Conservation (phyloP, 2,797 vertebrate species). For the Leptodactylus fallax region DNA sequence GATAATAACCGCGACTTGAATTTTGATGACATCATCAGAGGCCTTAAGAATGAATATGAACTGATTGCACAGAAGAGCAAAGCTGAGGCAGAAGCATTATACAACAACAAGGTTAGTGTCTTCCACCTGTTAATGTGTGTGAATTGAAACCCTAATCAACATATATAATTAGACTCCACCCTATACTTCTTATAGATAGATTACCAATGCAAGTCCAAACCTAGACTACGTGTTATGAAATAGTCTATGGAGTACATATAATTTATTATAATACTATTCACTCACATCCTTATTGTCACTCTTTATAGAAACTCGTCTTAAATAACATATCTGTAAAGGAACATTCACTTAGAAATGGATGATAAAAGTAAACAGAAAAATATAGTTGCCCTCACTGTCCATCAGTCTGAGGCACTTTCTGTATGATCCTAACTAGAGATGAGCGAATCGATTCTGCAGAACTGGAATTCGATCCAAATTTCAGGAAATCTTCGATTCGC, state of each 20-base stretch:
- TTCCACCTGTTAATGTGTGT: neutral
- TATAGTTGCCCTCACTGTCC: too few species aligned
- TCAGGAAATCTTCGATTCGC: too few species aligned
- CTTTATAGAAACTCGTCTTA: neutral
- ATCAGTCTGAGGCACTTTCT: too few species aligned
- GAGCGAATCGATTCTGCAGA: too few species aligned
- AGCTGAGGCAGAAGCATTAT: slow-evolving; percentile 26
- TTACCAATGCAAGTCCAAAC: slow-evolving; percentile 42
- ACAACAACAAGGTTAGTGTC: slow-evolving; percentile 44
- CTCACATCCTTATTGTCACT: neutral
- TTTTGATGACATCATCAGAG: neutral
- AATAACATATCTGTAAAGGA: too few species aligned
- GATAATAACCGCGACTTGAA: slow-evolving; percentile 55
- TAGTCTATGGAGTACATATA: neutral
- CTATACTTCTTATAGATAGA: neutral
- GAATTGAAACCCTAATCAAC: neutral
- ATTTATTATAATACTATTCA: slow-evolving; percentile 6
- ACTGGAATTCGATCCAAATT: too few species aligned
- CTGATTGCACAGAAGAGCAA: slow-evolving; percentile 36
- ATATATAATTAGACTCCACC: slow-evolving; percentile 38
- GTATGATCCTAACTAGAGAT: too few species aligned
- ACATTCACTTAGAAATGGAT: too few species aligned
- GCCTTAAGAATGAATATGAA: slow-evolving; percentile 31
- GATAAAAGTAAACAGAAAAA: too few species aligned
- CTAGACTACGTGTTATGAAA: neutral